Evolutionary conservation across 2,888 invertebrate species (phyloP), one percentile per base, ranked within the genome.

Genomic region (Chalcis sispes): DNA sequence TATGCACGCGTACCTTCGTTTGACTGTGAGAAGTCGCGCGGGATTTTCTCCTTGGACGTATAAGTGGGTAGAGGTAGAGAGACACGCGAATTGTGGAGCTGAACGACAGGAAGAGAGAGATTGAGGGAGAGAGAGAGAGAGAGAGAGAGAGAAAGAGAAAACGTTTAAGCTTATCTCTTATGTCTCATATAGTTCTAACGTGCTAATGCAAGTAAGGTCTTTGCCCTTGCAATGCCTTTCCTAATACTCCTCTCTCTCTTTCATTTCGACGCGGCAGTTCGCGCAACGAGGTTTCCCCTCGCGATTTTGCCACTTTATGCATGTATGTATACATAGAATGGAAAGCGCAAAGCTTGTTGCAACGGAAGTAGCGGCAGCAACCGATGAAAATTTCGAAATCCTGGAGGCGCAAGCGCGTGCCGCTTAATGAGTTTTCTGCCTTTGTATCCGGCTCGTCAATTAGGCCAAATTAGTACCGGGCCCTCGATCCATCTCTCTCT

Each of bases 351-450:
- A 23, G 36, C n/a, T 15, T 32, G 32, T 15, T 3, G 58, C 15
- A 32, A 13, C 8, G 7, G 58, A 58, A n/a, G n/a, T n/a, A n/a
- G n/a, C n/a, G n/a, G n/a, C n/a, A n/a, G n/a, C n/a, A n/a, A n/a
- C n/a, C 5, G 46, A 7, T 52, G 36, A 27, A 40, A 59, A 62
- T 59, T 61, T 67, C 58, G 59, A 50, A 4, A 61, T 66, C 23
- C 59, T 54, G 18, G 18, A 2, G 32, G 42, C 40, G 70, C 13
- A 32, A 29, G 23, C 20, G 23, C 50, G 20, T n/a, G 40, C 54
- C 20, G 32, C 52, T 61, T 75, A 71, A 75, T 75, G 75, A 75
- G 66, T 75, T 75, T 66, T 71, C 18, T 42, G 65, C 66, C 59
- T 61, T 65, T 59, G 70, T 54, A 65, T 56, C 72, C 67, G 36